Conservation (phyloP, 1,140 invertebrate genomes). For the Paramacrobiotus metropolitanus region DNA sequence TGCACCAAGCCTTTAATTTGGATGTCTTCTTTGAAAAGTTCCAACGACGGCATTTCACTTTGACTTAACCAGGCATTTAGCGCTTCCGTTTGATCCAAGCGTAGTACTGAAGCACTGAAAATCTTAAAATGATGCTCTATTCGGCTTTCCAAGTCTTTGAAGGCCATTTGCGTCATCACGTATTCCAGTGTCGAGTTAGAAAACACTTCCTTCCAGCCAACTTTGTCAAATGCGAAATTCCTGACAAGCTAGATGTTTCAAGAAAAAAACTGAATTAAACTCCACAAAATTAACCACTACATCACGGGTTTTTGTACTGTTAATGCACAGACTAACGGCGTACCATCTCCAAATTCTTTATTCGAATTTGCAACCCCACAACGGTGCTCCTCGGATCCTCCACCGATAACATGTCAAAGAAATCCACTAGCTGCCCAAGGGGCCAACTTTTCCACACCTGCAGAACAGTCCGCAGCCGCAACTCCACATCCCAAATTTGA, state of each 20-base stretch:
- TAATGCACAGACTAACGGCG: too few species aligned
- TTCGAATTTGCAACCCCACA: background rate
- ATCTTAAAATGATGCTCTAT: background rate
- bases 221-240: background rate
- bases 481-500: background rate
- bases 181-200: background rate
- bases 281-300: too few species aligned
- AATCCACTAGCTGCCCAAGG: background rate
- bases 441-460: background rate
- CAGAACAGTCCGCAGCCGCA: background rate
- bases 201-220: background rate
- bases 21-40: background rate
- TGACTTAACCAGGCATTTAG: background rate
- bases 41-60: background rate
- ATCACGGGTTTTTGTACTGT: too few species aligned
- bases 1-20: background rate
- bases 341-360: background rate
- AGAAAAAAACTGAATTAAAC: too few species aligned
- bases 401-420: background rate
- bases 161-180: background rate
- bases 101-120: background rate
- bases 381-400: background rate
- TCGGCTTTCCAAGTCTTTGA: background rate
- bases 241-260: background rate
- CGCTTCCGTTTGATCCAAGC: background rate